phyloP scores from a whole-genome alignment of 2,888 invertebrate species.

The Endomychus coccineus region DNA sequence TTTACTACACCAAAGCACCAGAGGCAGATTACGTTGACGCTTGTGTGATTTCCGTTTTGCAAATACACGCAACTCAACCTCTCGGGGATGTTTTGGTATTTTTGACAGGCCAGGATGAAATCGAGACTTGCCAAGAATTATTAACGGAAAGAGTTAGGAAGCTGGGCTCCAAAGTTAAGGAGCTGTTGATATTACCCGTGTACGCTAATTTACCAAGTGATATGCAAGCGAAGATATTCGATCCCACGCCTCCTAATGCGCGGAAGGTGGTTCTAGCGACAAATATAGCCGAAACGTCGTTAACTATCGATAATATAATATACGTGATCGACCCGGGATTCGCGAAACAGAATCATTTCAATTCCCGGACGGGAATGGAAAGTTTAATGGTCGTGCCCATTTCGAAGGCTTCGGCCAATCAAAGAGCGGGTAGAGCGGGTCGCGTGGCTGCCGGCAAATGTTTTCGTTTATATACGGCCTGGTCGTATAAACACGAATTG shows the following conservation, averaged over 20 bases:
- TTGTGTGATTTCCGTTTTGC: constrained; percentile 92
- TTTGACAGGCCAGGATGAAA: constrained; percentile 88
- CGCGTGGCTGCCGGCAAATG: constrained; percentile 96
- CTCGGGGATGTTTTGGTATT: constrained; percentile 94
- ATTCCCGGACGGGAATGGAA: constrained; percentile 97
- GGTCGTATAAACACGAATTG: constrained; percentile 97
- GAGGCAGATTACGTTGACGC: constrained; percentile 99
- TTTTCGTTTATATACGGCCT: constrained; percentile 94
- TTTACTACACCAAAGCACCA: constrained; percentile 98
- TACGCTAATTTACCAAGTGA: constrained; percentile 98
- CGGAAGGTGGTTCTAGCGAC: constrained; percentile 96
- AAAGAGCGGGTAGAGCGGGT: constrained; percentile 92
- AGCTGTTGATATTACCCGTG: constrained; percentile 88
- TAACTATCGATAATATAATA: constrained; percentile 97
- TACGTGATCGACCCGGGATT: constrained; percentile 99
- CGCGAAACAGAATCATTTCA: constrained; percentile 97
- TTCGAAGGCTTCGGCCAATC: constrained; percentile 96
- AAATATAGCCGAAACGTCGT: constrained; percentile 97
- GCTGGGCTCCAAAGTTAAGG: constrained; percentile 87
- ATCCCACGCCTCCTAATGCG: constrained; percentile 93
- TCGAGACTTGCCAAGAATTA: constrained; percentile 84
- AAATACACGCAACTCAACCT: constrained; percentile 97
- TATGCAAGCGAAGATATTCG: constrained; percentile 98
- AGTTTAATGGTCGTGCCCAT: constrained; percentile 97
- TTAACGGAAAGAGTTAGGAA: constrained; percentile 84